Evolutionary conservation across 2,888 invertebrate species (phyloP).

Genomic region (Nomada goodeniana): DNA sequence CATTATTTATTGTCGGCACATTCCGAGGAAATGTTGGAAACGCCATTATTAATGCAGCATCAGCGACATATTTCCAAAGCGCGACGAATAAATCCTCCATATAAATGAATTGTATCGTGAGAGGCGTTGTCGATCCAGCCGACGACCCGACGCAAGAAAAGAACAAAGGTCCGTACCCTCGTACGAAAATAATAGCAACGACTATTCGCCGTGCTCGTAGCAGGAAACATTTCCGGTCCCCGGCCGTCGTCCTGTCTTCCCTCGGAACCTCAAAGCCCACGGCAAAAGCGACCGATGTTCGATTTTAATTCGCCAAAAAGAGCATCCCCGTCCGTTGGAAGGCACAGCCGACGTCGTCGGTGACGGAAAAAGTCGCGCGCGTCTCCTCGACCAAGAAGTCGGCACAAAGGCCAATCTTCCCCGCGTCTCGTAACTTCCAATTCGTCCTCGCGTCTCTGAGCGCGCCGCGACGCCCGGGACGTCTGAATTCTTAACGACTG

Average conservation of each 20-base stretch:
- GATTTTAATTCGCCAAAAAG: slow-evolving; percentile 11
- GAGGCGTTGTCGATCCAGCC: background rate
- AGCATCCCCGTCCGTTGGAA: background rate
- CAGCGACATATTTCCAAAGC: too few relatives aligned
- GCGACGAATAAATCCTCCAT: too few relatives aligned
- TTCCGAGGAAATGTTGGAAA: too few relatives aligned
- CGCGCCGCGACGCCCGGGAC: slow-evolving; percentile 27
- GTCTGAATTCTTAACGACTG: slow-evolving; percentile 69
- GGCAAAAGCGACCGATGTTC: too few relatives aligned
- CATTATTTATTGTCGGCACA: too few relatives aligned
- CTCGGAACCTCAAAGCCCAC: background rate
- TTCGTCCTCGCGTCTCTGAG: slow-evolving; percentile 49
- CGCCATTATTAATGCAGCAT: too few relatives aligned
- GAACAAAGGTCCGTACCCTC: background rate
- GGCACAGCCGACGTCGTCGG: background rate
- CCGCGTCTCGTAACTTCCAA: slow-evolving; percentile 60
- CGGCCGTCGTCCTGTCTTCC: background rate
- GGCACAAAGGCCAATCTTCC: slow-evolving; percentile 44
- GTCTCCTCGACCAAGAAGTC: background rate
- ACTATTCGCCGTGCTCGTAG: too few relatives aligned
- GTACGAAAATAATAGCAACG: background rate
- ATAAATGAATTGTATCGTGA: too few relatives aligned
- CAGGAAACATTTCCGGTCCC: background rate
- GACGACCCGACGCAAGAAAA: background rate
- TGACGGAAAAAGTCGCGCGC: slow-evolving; percentile 17